Evolutionary conservation across 2,888 invertebrate genomes (phyloP), one percentile per base, ranked within the genome.

Genomic region (Coleophora deauratella): DNA sequence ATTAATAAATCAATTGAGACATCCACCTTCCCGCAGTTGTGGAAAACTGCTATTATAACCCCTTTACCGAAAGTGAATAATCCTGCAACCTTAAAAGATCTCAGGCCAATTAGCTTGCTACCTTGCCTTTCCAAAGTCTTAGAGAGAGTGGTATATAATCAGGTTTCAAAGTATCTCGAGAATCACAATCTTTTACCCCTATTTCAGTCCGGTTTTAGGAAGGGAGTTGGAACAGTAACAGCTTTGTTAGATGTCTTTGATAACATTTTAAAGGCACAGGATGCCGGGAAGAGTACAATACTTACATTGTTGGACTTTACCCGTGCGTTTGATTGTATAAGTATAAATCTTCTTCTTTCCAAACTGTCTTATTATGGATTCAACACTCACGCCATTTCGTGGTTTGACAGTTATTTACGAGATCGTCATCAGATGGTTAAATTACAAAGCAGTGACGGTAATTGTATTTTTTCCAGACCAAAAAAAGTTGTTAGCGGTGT

Each of bases 171-270:
- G 7, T 28, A 8, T 28, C 28, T 6, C 9, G 9, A 28, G 33
- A n/a, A n/a, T 9, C 38, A 32, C n/a, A n/a, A n/a, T n/a, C n/a
- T n/a, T n/a, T n/a, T n/a, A n/a, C n/a, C n/a, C n/a, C n/a, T n/a
- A n/a, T n/a, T n/a, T n/a, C n/a, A n/a, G n/a, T n/a, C n/a, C n/a
- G n/a, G n/a, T n/a, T n/a, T n/a, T n/a, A n/a, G n/a, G n/a, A n/a
- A n/a, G n/a, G n/a, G n/a, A n/a, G n/a, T n/a, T 1, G 35, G 44
- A 15, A 45, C 39, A 2, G 11, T 38, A 7, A 37, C 39, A 9
- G 39, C 39, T 9, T 28, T 42, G 1, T 14, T 42, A 9, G 35
- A 41, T 27, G 43, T 43, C 2, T 27, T 30, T 30, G 43, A 43
- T 34, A 27, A 37, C 13, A 37, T 43, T 4, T n/a, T 44, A 7